A percentile compares a stretch with the other conserved stretches of the same genome.
Conservation (phyloP, 2,113 vertebrate species). For the Sylvia atricapilla region DNA sequence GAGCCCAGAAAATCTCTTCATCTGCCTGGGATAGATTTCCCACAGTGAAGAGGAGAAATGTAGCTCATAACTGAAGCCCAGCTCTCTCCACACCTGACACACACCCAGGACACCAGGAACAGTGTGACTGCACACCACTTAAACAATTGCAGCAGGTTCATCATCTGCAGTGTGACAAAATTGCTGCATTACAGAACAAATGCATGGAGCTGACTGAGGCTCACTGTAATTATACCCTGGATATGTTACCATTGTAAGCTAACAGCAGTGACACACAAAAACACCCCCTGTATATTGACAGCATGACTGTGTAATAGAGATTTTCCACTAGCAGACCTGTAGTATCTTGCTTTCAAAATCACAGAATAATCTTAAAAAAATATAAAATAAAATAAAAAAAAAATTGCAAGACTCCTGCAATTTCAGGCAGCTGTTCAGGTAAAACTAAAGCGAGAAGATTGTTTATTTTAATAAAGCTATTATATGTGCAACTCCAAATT, state of each 20-base stretch:
- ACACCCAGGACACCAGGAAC: background rate
- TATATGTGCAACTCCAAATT: slow-evolving; percentile 54
- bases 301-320: slow-evolving; percentile 1
- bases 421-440: slow-evolving; percentile 68
- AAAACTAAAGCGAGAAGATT: slow-evolving; percentile 59
- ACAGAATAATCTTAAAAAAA: background rate
- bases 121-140: background rate
- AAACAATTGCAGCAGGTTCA: background rate
- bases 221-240: slow-evolving; percentile 1
- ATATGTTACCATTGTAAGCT: background rate
- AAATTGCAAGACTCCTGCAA: background rate
- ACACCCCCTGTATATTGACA: background rate
- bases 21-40: background rate
- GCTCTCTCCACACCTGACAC: background rate
- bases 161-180: background rate
- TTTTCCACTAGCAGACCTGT: background rate
- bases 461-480: slow-evolving; percentile 76
- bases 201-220: background rate
- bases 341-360: slow-evolving; percentile 4
- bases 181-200: background rate
- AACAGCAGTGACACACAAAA: background rate
- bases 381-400: background rate
- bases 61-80: background rate
- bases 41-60: background rate
- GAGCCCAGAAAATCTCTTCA: background rate